Base-by-base conservation (phyloP, 2,113 vertebrate genomes). In the Polypterus senegalus region DNA sequence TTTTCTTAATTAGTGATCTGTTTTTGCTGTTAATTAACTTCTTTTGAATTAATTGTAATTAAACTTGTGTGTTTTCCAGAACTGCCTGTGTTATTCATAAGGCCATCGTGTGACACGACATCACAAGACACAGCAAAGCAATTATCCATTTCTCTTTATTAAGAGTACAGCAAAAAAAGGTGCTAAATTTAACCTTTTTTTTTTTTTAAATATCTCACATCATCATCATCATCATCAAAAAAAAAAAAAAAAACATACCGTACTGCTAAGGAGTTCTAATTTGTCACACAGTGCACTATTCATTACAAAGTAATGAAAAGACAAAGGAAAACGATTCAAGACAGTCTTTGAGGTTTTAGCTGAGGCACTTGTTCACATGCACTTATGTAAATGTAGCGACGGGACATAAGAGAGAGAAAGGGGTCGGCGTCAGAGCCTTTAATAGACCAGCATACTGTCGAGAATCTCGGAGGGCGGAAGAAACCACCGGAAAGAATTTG, bases 341-440 rank as follows among this genome's bases (percentile, higher is more conserved):
- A 73, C 64, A 70, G 64, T 61, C 58, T 73, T 60, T 73, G 67
- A 67, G 48, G 57, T 54, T 70, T 69, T 69, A 69, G 69, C 73
- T 66, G 72, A 83, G 80, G 80, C 78, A 82, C 79, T 81, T 85
- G 55, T 74, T 73, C 69, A 69, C 80, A 81, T 85, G 81, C 79
- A 76, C 10, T 53, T 66, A 43, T 27, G 27, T 27, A 27, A 27
- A 27, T 27, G 27, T 27, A 27, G 27, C 27, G 27, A 27, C 27
- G 27, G 27, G 27, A 27, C 27, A 2, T 27, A 27, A 27, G 27
- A 27, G 27, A 27, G 27, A 27, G 27, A 27, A 27, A 27, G 27
- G 27, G 27, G 27, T 1, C 27, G 27, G 27, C 27, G 27, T 27
- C 27, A 27, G 27, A 27, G 27, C 27, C 27, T 27, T 27, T 27